Base-by-base conservation (phyloP, 2,797 vertebrate species). In the Betta splendens region DNA sequence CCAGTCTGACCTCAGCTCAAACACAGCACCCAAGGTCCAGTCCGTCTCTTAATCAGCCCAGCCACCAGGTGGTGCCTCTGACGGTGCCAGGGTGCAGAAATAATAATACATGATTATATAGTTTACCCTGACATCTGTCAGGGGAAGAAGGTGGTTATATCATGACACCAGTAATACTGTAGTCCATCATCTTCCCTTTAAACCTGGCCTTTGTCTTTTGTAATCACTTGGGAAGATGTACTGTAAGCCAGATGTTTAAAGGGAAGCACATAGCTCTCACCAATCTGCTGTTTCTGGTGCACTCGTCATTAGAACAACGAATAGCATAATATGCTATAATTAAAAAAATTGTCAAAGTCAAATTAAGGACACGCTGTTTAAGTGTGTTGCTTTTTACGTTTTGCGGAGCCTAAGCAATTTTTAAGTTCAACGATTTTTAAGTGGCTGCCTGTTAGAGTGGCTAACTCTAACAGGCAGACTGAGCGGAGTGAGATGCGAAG, bases 51-150 rank as follows among this genome's bases (percentile, higher is more conserved):
- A 33, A 38, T 57, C 31, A 79, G 56, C 77, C 74, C 64, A 9
- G 60, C 85, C 88, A 90, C 75, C 64, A 90, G 88, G 72, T 72
- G 88, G 87, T 75, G 86, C 66, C 72, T 67, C 32, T 76, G 66
- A 62, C 69, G 75, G 51, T 12, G 15, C 35, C 64, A 62, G 23
- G 40, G 16, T 40, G 8, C 21, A 32, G 50, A 28, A 52, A 37
- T 48, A 23, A 33, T 20, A 5, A 3, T 12, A 8, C n/a, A n/a
- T n/a, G n/a, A n/a, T 57, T 17, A 60, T 21, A 55, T n/a, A n/a
- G n/a, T 52, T 40, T 64, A 46, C 36, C 45, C 33, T 49, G 36
- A 60, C 32, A 42, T 16, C 32, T 39, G 21, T 23, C 33, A n/a
- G 7, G 32, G 7, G 26, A 42, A 64, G 21, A 37, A 20, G 48